Base-by-base conservation (phyloP, 2,797 vertebrate species). In the Melanotaenia trifasciata region DNA sequence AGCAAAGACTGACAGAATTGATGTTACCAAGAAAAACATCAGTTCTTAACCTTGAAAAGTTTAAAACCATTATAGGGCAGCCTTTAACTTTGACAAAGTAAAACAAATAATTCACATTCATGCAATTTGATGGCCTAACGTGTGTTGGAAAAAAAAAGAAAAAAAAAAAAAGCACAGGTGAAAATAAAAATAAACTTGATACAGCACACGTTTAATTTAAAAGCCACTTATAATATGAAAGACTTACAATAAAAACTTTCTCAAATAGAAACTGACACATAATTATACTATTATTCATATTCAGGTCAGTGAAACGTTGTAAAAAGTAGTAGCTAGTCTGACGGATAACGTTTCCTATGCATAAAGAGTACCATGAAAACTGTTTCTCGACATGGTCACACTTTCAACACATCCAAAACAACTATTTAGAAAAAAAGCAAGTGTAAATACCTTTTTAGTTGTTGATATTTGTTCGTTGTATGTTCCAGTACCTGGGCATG, bases 31-130 rank as follows among this genome's bases (percentile, higher is more conserved):
- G 28, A 22, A 64, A 28, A 26, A 70, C 18, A 78, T 72, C 59
- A 45, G 35, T 28, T 26, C 76, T 51, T 80, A 78, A 84, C 82
- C 82, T 83, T 87, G 64, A 77, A 69, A 74, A 77, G 50, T 78
- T 70, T 35, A 74, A 16, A 70, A 63, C 3, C 3, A 63, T 57
- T 11, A 51, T 22, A 75, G 72, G 60, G 32, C 54, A 43, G 35
- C 4, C 6, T 70, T 16, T 26, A 50, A 40, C 16, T 75, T 67
- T 30, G 36, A 28, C 47, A 61, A 79, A 58, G 36, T 28, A 79
- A 51, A 53, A 53, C 24, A 53, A 53, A 53, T 7, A n/a, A 53
- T 16, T 22, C 10, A 24, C 22, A 53, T 53, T 53, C 22, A 10
- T 1, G 22, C 11, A 22, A 53, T 24, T 10, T 64, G 43, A 32